These are phyloP conservation scores for Sapajus apella DNA, from an alignment of 2,113 vertebrate genomes.

Conservation along the genomic window DNA sequence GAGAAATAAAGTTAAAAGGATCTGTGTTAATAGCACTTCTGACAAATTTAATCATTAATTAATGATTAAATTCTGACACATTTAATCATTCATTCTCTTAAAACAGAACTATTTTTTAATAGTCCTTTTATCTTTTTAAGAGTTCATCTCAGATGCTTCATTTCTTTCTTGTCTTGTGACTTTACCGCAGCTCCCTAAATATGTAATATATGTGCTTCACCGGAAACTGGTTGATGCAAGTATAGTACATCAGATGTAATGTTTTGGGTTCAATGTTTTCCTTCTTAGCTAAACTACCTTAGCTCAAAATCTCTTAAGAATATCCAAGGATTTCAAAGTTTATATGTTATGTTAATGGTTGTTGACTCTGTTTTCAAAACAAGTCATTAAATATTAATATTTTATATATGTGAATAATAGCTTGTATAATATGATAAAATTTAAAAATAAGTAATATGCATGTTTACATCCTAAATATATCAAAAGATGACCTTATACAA, in stretches of 20 bases:
- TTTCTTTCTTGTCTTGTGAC: background rate
- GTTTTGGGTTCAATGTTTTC: background rate
- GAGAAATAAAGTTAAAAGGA: constrained; percentile 72
- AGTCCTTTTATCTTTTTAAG: constrained; percentile 32
- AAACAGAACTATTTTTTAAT: constrained; percentile 59
- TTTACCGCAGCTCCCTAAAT: background rate
- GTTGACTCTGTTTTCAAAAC: background rate
- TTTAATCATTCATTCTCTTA: constrained; percentile 57
- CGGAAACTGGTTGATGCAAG: background rate
- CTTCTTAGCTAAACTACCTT: background rate
- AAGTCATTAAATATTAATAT: background rate
- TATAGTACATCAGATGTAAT: background rate
- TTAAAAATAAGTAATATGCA: background rate
- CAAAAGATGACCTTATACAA: background rate
- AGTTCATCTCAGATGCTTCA: background rate
- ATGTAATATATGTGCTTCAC: background rate
- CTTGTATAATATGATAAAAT: background rate
- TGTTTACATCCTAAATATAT: background rate
- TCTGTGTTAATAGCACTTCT: constrained; percentile 60
- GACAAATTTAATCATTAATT: constrained; percentile 71
- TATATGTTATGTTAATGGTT: background rate
- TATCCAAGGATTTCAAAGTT: background rate
- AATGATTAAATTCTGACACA: constrained; percentile 60
- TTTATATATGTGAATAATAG: background rate
- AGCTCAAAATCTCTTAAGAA: background rate